Evolutionary conservation across 2,113 vertebrate species (phyloP).

Genomic region (Carlito syrichta): DNA sequence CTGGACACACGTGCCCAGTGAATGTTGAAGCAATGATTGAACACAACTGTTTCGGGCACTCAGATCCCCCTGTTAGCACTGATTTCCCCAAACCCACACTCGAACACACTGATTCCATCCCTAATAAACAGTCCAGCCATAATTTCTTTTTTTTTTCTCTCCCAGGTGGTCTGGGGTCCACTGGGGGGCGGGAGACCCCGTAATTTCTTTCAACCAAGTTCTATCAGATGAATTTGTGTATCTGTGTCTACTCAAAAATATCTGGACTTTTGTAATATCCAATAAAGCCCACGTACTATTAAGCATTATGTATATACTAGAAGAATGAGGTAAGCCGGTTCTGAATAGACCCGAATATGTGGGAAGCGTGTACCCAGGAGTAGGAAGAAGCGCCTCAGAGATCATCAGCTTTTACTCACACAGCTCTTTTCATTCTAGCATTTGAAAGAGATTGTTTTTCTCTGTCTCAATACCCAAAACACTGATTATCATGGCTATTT

Average conservation of each 20-base stretch:
- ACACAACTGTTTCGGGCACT: not conserved
- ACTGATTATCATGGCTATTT: not conserved
- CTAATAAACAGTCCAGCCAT: not conserved
- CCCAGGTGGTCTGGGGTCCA: no score
- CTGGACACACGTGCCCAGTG: not conserved
- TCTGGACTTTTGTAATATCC: not conserved
- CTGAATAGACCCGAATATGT: not conserved
- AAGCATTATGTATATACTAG: not conserved
- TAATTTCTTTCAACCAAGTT: not conserved
- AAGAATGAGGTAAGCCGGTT: not conserved
- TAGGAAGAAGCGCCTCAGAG: not conserved
- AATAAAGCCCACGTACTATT: not conserved
- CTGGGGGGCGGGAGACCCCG: no score
- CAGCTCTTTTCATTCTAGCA: not conserved
- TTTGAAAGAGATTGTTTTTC: not conserved
- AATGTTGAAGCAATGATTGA: not conserved
- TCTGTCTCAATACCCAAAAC: not conserved
- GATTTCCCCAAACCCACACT: not conserved
- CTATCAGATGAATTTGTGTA: not conserved
- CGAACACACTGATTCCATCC: not conserved
- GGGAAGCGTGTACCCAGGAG: not conserved
- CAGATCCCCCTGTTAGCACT: not conserved
- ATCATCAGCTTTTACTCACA: not conserved
- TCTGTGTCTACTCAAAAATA: not conserved
- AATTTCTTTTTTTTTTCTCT: no score